Percentiles rank a stretch among this genome's conserved stretches.
Conservation (phyloP, 1,140 invertebrate species). For the Danaus plexippus region DNA sequence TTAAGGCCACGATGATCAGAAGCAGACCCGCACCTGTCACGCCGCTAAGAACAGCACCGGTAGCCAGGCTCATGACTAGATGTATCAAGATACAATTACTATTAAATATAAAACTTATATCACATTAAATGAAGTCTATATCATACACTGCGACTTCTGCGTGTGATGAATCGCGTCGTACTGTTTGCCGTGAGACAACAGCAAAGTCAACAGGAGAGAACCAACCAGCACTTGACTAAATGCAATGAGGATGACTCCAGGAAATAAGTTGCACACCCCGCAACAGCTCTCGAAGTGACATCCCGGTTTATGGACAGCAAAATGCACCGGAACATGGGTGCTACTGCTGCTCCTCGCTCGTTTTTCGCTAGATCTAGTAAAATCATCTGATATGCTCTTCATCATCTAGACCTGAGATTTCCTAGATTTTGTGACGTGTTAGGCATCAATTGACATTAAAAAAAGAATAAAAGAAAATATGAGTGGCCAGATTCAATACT, state of each 20-base stretch:
- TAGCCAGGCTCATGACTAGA: constrained; percentile 45
- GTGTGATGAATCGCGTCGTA: constrained; percentile 60
- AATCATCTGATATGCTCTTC: constrained; percentile 41
- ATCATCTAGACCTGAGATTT: constrained; percentile 24
- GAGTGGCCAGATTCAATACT: too few relatives aligned
- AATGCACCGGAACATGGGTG: constrained; percentile 40
- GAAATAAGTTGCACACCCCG: constrained; percentile 58
- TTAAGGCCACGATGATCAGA: constrained; percentile 53
- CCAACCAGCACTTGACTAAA: constrained; percentile 56
- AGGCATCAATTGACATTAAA: too few relatives aligned
- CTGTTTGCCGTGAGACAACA: constrained; percentile 43
- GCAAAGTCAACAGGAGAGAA: constrained; percentile 45
- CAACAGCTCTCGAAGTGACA: constrained; percentile 62
- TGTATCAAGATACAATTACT: constrained; percentile 5
- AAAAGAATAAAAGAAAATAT: too few relatives aligned
- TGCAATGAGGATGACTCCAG: constrained; percentile 51
- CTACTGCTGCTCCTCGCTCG: constrained; percentile 27
- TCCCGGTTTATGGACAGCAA: constrained; percentile 52
- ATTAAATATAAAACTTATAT: constrained; percentile 17
- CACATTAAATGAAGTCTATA: too few relatives aligned
- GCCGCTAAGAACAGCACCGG: constrained; percentile 45
- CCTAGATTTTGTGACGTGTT: too few relatives aligned
- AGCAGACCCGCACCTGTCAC: constrained; percentile 50
- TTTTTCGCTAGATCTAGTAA: constrained; percentile 35
- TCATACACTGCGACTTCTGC: constrained; percentile 33